Base-by-base conservation (phyloP, 2,113 vertebrate genomes). In the Salvator merianae region DNA sequence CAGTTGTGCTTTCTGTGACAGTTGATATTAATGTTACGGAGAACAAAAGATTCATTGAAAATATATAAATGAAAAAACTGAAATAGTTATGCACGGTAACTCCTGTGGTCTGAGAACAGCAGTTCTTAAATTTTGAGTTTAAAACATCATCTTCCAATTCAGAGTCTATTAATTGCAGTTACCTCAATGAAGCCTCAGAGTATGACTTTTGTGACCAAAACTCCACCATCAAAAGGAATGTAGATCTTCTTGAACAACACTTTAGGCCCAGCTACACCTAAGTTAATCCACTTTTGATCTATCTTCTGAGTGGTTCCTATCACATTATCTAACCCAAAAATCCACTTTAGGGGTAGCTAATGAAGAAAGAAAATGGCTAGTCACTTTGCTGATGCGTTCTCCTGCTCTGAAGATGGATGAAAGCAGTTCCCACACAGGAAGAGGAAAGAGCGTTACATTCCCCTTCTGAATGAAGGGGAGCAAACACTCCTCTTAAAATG, bases 61-160 rank as follows among this genome's bases (percentile, higher is more conserved):
- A 88, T 1, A 7, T 89, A 79, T 1, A 55, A 68, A 50, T 14
- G n/a, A 59, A 59, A 90, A 80, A 53, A 79, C 6, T n/a, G 3
- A 26, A 43, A 82, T 7, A 81, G 18, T 30, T 14, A 0, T 38
- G 43, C n/a, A n/a, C n/a, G n/a, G n/a, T n/a, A n/a, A n/a, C n/a
- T 22, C 18, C 43, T 47, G 10, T 47, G 0, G 8, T 2, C 36
- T 76, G 40, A 36, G 6, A 32, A 36, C 14, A 32, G 5, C 24
- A 84, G 38, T 10, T 59, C 68, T 24, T 5, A 22, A 85, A 7
- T 26, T 32, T 32, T 34, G 62, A 78, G 1, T 63, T 36, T 43
- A 8, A 1, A 84, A 50, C 50, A 26, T 3, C 43, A 68, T 72
- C 1, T 1, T 74, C 1, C 2, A 14, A 10, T 14, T n/a, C 43